Evolutionary conservation across 2,797 vertebrate genomes (phyloP).

Genomic region (Antennarius maculatus): DNA sequence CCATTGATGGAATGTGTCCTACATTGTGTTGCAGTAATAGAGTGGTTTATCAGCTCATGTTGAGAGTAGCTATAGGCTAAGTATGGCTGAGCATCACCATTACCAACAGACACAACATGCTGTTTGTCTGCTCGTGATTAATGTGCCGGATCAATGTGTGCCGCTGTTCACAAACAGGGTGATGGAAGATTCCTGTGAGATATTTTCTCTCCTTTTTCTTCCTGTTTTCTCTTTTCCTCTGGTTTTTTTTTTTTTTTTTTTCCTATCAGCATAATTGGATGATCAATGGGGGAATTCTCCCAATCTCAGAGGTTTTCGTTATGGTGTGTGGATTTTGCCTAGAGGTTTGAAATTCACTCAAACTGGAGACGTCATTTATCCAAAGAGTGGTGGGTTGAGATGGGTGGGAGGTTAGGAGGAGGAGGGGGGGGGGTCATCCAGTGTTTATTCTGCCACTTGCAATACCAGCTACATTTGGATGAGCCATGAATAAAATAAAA

Average conservation of each 20-base stretch:
- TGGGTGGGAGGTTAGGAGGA: too few relatives aligned
- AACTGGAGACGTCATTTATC: slow-evolving; percentile 63
- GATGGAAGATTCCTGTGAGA: slow-evolving; percentile 75
- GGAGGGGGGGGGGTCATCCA: slow-evolving; percentile 8
- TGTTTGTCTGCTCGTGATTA: slow-evolving; percentile 80
- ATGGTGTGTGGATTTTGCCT: slow-evolving; percentile 79
- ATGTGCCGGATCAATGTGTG: slow-evolving; percentile 72
- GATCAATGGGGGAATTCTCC: slow-evolving; percentile 77
- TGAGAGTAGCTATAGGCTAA: slow-evolving; percentile 78
- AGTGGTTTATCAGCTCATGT: slow-evolving; percentile 79
- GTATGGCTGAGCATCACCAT: slow-evolving; percentile 78
- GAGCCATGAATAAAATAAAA: slow-evolving; percentile 22
- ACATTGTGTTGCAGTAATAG: slow-evolving; percentile 75
- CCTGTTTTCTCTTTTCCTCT: slow-evolving; percentile 41
- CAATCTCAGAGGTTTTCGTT: slow-evolving; percentile 65
- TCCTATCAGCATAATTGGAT: slow-evolving; percentile 78
- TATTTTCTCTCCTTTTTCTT: slow-evolving; percentile 32
- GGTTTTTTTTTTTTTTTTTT: not conserved
- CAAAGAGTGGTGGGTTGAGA: slow-evolving; percentile 45
- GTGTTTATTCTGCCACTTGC: slow-evolving; percentile 49
- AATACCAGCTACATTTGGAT: slow-evolving; percentile 19
- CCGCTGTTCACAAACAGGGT: slow-evolving; percentile 51
- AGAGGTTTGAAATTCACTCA: slow-evolving; percentile 75
- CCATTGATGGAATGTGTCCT: slow-evolving; percentile 65
- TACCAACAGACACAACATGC: slow-evolving; percentile 79